phyloP scores from a whole-genome alignment of 2,113 vertebrate genomes.

The Acinonyx jubatus region DNA sequence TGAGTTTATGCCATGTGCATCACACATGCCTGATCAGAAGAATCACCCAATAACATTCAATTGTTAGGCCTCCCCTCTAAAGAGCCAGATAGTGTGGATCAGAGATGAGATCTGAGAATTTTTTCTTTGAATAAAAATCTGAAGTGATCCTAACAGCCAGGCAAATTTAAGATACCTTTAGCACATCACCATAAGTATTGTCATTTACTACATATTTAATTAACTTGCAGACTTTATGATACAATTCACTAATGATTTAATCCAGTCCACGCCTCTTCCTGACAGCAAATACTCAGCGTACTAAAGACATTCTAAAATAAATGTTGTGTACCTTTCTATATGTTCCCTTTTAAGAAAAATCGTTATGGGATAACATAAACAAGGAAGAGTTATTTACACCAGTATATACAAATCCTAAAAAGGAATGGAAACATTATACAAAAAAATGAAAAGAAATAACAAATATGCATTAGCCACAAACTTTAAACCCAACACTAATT shows the following conservation, averaged over 20 bases:
- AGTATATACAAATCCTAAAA: conserved; percentile 71
- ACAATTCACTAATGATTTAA: conserved; percentile 21
- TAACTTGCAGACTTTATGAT: conserved; percentile 27
- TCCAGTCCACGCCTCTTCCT: conserved; percentile 17
- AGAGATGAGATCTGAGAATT: background rate
- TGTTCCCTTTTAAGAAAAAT: conserved; percentile 64
- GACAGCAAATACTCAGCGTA: conserved; percentile 15
- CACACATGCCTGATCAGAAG: background rate
- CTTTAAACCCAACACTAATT: conserved; percentile 62
- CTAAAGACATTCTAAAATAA: conserved; percentile 45
- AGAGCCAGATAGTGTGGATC: background rate
- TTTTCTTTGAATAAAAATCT: conserved; percentile 32
- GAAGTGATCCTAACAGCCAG: background rate
- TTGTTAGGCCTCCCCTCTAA: background rate
- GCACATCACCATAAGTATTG: background rate
- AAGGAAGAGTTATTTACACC: conserved; percentile 69
- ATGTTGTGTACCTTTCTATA: conserved; percentile 52
- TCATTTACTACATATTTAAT: conserved; percentile 20
- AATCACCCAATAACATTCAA: background rate
- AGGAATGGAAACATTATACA: conserved; percentile 69
- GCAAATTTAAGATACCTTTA: conserved; percentile 53
- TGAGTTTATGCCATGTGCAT: background rate
- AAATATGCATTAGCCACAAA: conserved; percentile 72
- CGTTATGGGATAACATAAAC: conserved; percentile 62
- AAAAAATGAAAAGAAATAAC: conserved; percentile 67